Percentiles rank a stretch among this genome's conserved stretches.
Evolutionary conservation across 2,888 invertebrate genomes (phyloP).

Genomic region (Ephialtes manifestator): DNA sequence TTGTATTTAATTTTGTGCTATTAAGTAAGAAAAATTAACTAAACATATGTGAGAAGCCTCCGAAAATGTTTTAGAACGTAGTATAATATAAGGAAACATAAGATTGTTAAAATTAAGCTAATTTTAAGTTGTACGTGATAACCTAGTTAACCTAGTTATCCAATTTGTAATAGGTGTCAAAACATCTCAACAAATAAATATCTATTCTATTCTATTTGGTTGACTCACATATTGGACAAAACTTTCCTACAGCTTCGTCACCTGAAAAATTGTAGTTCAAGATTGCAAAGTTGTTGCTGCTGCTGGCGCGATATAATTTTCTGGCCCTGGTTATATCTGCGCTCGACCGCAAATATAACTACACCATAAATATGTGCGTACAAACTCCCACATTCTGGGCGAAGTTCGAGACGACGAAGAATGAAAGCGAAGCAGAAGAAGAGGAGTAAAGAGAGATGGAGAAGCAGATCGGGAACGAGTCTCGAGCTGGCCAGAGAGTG

Average conservation of each 20-base stretch:
- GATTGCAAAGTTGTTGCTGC: not conserved
- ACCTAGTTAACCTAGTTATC: too few species aligned
- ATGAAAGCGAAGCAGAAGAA: constrained; percentile 9
- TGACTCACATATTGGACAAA: not conserved
- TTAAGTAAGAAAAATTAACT: too few species aligned
- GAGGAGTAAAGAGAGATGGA: constrained; percentile 37
- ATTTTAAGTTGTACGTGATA: too few species aligned
- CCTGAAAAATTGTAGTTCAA: not conserved
- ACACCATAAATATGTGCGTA: constrained; percentile 52
- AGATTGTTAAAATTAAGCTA: too few species aligned
- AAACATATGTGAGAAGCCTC: too few species aligned
- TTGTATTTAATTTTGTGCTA: too few species aligned
- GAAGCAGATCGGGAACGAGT: constrained; percentile 66
- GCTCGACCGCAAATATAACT: constrained; percentile 34
- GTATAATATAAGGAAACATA: too few species aligned
- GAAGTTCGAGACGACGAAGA: constrained; percentile 54
- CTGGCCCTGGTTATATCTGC: constrained; percentile 47
- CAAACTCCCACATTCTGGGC: constrained; percentile 61
- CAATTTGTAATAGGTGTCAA: too few species aligned
- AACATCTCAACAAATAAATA: too few species aligned
- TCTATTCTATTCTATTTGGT: too few species aligned
- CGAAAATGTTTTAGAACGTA: too few species aligned
- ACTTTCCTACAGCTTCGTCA: constrained; percentile 10
- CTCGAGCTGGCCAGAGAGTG: constrained; percentile 52
- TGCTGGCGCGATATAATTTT: constrained; percentile 47